Conservation (phyloP, 2,888 invertebrate genomes). For the Odontocolon sp. region DNA sequence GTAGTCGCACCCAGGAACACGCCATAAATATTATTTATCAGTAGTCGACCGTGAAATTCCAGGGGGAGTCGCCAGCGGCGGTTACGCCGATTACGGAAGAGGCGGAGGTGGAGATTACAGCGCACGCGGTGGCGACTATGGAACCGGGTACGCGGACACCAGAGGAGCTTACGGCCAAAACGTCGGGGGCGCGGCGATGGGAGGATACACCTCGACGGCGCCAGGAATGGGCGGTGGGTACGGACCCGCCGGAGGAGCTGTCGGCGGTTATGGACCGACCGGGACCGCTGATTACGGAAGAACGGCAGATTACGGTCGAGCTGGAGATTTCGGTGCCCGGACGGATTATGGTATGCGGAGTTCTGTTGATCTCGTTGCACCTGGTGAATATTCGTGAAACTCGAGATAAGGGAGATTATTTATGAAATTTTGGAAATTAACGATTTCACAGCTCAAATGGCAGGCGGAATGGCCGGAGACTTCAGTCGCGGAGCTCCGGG, state of each 20-base stretch:
- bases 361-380: no score
- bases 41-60: no score
- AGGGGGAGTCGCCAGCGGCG: conserved; percentile 76
- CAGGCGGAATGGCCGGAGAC: conserved; percentile 77
- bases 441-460: conserved; percentile 64
- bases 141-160: conserved; percentile 78
- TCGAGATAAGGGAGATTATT: no score
- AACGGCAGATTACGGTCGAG: conserved; percentile 75
- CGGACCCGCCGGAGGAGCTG: conserved; percentile 76
- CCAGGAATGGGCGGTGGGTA: conserved; percentile 77
- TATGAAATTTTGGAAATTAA: no score
- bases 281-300: conserved; percentile 77
- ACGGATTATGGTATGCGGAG: conserved; percentile 79
- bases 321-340: conserved; percentile 76
- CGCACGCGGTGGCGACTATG: conserved; percentile 76
- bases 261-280: conserved; percentile 77
- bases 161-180: conserved; percentile 78
- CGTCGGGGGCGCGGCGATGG: conserved; percentile 77
- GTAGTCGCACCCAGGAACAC: no score
- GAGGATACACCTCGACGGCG: conserved; percentile 75
- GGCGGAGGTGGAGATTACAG: conserved; percentile 78
- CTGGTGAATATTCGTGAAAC: no score
- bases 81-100: conserved; percentile 78
- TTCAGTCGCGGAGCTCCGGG: conserved; percentile 78
- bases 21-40: no score